These are phyloP conservation scores for Tetramorium bicarinatum DNA, from an alignment of 2,888 invertebrate genomes.

Conservation along the genomic window DNA sequence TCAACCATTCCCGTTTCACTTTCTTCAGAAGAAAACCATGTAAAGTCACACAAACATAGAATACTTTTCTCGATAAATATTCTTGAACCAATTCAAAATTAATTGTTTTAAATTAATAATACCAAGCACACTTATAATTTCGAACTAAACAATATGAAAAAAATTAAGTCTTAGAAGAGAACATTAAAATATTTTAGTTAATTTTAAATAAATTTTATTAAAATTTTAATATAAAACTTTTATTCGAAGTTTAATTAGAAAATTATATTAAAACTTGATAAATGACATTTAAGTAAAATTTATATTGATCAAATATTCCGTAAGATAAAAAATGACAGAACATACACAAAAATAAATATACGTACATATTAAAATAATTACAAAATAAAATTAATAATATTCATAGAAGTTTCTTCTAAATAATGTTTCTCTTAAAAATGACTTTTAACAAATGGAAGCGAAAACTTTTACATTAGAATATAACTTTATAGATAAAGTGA, in stretches of 20 bases:
- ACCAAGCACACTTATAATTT: not conserved
- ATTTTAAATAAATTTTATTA: not conserved
- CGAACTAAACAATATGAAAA: not conserved
- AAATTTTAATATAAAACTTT: constrained; percentile 5
- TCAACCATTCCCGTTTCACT: not conserved
- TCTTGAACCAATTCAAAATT: not conserved
- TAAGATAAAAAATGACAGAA: not conserved
- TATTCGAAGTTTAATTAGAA: not conserved
- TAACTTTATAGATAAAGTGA: too few relatives aligned
- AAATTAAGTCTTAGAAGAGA: not conserved
- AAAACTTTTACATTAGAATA: not conserved
- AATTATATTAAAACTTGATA: not conserved
- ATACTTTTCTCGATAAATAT: not conserved
- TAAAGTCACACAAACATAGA: not conserved
- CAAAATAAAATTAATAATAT: not conserved
- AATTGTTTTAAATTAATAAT: not conserved
- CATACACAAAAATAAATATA: not conserved
- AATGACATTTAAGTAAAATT: not conserved
- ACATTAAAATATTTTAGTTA: not conserved
- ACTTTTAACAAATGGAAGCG: not conserved
- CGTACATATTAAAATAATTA: not conserved
- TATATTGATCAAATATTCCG: not conserved
- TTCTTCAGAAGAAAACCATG: not conserved
- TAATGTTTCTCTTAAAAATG: not conserved
- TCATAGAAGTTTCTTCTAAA: not conserved